Evolutionary conservation across 2,797 vertebrate genomes (phyloP), one percentile per base, ranked within the genome.

Genomic region (Podarcis lilfordi): DNA sequence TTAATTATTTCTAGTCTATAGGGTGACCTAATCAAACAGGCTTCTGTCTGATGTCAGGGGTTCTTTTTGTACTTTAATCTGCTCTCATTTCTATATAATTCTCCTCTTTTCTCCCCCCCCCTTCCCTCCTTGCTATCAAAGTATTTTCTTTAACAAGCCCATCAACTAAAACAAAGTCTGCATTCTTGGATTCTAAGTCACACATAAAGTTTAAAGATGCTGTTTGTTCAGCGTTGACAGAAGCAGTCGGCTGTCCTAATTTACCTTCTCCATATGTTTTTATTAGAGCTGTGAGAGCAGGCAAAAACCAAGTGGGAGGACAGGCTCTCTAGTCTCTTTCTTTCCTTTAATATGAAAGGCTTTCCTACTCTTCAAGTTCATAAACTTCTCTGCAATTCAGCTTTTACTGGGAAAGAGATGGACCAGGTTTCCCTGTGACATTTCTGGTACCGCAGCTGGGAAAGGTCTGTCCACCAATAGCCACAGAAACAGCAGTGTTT

Each of bases 201-300:
- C 89, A 92, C 81, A 85, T 91, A 92, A 92, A 91, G 92, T 76
- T 72, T 94, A 91, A 94, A 95, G 92, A 94, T 95, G 87, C 90
- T 86, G 92, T 94, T 94, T 96, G 91, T 93, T 96, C 91, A 69
- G 92, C 80, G 94, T 91, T 94, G 92, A 92, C 91, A 95, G 93
- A 90, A 93, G 80, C 90, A 94, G 91, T 95, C 91, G 1, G 93
- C 95, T 95, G 89, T 92, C 94, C 91, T 95, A 94, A 96, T 96
- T 95, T 95, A 95, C 93, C 94, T 96, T 96, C 93, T 92, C 90
- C 81, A 43, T 92, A 80, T 95, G 93, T 95, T 96, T 95, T 96
- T 93, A 94, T 95, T 96, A 95, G 91, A 93, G 89, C 94, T 95
- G 92, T 91, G 90, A 94, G 92, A 94, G 95, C 96, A 86, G 83